Base-by-base conservation (phyloP, 2,888 invertebrate species). In the Nemotelus nigrinus region DNA sequence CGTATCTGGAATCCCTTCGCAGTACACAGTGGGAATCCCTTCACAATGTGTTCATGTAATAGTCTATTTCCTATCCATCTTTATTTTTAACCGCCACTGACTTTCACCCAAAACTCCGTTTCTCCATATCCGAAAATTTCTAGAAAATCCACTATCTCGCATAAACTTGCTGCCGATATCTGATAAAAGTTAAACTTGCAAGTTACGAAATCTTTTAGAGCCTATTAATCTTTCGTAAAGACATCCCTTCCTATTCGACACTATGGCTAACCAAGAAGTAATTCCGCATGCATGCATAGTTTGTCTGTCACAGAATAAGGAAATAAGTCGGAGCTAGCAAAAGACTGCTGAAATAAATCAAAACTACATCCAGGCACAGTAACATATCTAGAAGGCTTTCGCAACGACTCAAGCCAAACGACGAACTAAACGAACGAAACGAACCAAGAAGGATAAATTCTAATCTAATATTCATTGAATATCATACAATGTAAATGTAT, bases 381-480 rank as follows among this genome's bases (percentile, higher is more conserved):
- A 53, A 53, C 6, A 53, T 53, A 53, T 53, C 53, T 53, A 10
- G 7, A 53, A 53, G 53, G 53, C 1, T 7, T 25, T 25, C 53
- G 10, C 1, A 53, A 10, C 7, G 10, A 53, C 7, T 53, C 53
- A 53, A 53, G 53, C 10, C 25, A 63, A 41, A 63, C 63, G 7
- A 63, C 25, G 63, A 63, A 63, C 47, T 65, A 65, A 43, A 45
- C 65, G 65, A 65, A 44, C 44, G 10, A 60, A 41, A 41, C 60
- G 60, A 60, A 41, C 60, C 77, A 41, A 64, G 75, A 78, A 67
- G 78, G 76, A 60, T 79, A 75, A 76, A 67, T 65, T 77, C 79
- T 77, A 79, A 79, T 79, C 77, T 77, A 79, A 79, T 77, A 79
- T 79, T 79, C 79, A 79, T 79, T 79, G 79, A 67, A 79, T 79